Evolutionary conservation across 2,797 vertebrate genomes (phyloP), one percentile per base, ranked within the genome.

Genomic region (Taenioides sp.): DNA sequence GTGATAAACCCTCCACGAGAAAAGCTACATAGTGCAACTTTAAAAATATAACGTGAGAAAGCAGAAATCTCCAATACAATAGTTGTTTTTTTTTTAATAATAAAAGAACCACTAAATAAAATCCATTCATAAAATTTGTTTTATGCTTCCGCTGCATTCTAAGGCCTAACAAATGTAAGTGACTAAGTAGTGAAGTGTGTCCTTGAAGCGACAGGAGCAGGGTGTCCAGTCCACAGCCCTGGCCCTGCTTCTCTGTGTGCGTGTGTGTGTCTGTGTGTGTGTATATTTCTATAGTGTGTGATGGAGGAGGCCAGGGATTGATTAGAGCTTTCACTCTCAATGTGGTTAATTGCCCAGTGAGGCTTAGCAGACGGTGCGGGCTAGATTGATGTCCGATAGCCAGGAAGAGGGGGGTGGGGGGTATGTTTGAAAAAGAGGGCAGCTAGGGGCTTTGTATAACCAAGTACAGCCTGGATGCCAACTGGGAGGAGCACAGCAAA

Each of bases 251-350:
- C 62, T 73, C 62, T 76, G 69, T 79, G 65, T 69, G 50, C 76
- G 57, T 77, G 58, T 72, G 84, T 80, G 81, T 88, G 90, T 80
- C 80, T 10, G 9, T 37, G 67, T 76, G 69, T 79, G 65, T 69
- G 52, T 76, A 62, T 78, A 52, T 72, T 49, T 50, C 64, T 65
- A 47, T 28, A 50, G 84, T 80, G 82, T 88, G 90, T 80, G 81
- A 89, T 80, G 84, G 83, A 88, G 88, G 85, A 92, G 90, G 91
- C 87, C 88, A 91, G 87, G 88, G 90, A 93, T 92, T 94, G 93
- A 94, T 94, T 93, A 93, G 90, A 92, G 92, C 92, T 92, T 94
- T 94, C 93, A 92, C 88, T 93, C 89, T 91, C 91, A 92, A 93
- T 93, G 92, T 89, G 91, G 85, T 92, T 94, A 94, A 94, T 94